A percentile compares a stretch with the other conserved stretches of the same genome.
These are phyloP conservation scores for Drosophila parabipectinata DNA, from an alignment of 1,140 invertebrate species.

Conservation along the genomic window DNA sequence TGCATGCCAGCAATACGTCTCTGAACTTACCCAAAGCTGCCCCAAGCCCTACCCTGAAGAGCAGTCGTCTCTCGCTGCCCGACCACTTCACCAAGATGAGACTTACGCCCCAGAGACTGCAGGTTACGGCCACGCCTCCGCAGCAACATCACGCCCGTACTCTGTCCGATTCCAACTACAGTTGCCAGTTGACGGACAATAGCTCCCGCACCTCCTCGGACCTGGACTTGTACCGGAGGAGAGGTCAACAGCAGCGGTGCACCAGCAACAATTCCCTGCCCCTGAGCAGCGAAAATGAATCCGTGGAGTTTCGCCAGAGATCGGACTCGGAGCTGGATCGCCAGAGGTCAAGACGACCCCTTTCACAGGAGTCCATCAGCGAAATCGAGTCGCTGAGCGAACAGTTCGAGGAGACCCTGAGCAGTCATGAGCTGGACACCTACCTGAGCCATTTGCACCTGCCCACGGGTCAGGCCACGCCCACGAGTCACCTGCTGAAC, in stretches of 20 bases:
- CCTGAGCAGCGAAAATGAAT: slow-evolving; percentile 74
- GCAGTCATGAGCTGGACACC: slow-evolving; percentile 87
- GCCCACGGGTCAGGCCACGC: slow-evolving; percentile 33
- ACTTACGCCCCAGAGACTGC: slow-evolving; percentile 20
- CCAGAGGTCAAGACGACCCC: slow-evolving; percentile 88
- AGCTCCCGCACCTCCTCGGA: slow-evolving; percentile 81
- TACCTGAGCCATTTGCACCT: slow-evolving; percentile 87
- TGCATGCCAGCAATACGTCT: slow-evolving; percentile 79
- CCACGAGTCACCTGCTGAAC: slow-evolving; percentile 51
- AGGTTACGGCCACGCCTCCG: slow-evolving; percentile 15
- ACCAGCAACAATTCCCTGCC: slow-evolving; percentile 72
- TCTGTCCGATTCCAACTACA: slow-evolving; percentile 80
- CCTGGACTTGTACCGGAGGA: slow-evolving; percentile 74
- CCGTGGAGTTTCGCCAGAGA: slow-evolving; percentile 85
- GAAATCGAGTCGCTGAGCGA: slow-evolving; percentile 87
- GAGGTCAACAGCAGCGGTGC: slow-evolving; percentile 63
- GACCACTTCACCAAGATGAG: slow-evolving; percentile 78
- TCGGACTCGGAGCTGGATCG: slow-evolving; percentile 86
- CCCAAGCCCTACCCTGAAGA: slow-evolving; percentile 60
- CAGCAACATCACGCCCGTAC: slow-evolving; percentile 79
- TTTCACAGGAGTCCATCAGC: slow-evolving; percentile 88
- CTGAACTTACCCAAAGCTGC: slow-evolving; percentile 67
- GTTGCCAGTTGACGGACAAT: slow-evolving; percentile 78
- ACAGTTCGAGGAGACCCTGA: slow-evolving; percentile 85
- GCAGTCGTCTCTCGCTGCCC: slow-evolving; percentile 76